Evolutionary conservation across 2,888 invertebrate species (phyloP).

Genomic region (Drosophila yooni): DNA sequence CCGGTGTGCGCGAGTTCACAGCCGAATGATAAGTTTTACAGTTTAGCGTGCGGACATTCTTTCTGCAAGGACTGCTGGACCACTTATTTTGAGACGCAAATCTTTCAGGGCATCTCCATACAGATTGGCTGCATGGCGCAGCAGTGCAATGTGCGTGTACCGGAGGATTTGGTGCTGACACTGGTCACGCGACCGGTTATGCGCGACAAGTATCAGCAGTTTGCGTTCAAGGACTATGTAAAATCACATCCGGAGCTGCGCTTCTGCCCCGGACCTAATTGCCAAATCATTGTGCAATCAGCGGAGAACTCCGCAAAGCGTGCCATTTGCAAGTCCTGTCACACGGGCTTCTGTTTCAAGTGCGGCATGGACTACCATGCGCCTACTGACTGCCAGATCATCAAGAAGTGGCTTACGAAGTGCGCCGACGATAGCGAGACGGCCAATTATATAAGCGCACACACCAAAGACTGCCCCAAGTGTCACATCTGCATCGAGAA

Average conservation of each 20-base stretch:
- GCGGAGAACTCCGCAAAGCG: slow-evolving; percentile 93
- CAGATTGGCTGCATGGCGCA: slow-evolving; percentile 99
- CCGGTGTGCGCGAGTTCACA: slow-evolving; percentile 92
- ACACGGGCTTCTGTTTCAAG: slow-evolving; percentile 96
- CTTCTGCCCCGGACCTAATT: slow-evolving; percentile 98
- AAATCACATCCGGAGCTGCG: slow-evolving; percentile 95
- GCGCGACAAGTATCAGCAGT: slow-evolving; percentile 97
- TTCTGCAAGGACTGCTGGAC: slow-evolving; percentile 99
- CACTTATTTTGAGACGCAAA: slow-evolving; percentile 98
- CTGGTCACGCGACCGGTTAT: slow-evolving; percentile 92
- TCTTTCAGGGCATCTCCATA: slow-evolving; percentile 91
- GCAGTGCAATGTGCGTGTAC: slow-evolving; percentile 96
- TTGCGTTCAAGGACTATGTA: slow-evolving; percentile 98
- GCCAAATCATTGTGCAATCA: slow-evolving; percentile 94
- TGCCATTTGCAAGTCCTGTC: slow-evolving; percentile 95
- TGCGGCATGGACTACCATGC: slow-evolving; percentile 99
- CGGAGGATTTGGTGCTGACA: slow-evolving; percentile 97
- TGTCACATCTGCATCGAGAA: slow-evolving; percentile 99
- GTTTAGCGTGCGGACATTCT: slow-evolving; percentile 94
- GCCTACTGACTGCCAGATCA: slow-evolving; percentile 97
- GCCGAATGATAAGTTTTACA: slow-evolving; percentile 90
- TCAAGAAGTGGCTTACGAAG: slow-evolving; percentile 99
- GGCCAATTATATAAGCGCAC: slow-evolving; percentile 99
- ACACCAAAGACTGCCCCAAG: slow-evolving; percentile 98
- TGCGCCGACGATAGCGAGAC: slow-evolving; percentile 99